phyloP scores from a whole-genome alignment of 2,888 invertebrate genomes.

The Autographa pulchrina region DNA sequence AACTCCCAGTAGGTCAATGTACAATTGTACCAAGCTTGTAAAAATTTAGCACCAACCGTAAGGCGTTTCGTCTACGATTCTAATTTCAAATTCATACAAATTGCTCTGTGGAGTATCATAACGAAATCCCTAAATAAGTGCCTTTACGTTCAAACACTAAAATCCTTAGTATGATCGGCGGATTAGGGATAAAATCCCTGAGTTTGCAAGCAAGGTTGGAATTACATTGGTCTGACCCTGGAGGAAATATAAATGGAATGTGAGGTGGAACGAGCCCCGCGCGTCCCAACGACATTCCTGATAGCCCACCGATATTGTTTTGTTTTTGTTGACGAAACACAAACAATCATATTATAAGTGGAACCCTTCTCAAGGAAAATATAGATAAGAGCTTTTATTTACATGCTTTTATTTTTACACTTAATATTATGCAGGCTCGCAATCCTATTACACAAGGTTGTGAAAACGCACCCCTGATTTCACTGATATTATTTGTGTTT shows the following conservation, averaged over 20 bases:
- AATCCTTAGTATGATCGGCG: slow-evolving; percentile 45
- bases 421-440: not conserved
- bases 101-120: slow-evolving; percentile 43
- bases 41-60: slow-evolving; percentile 33
- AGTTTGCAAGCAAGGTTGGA: slow-evolving; percentile 49
- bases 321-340: slow-evolving; percentile 5
- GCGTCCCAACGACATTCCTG: slow-evolving; percentile 36
- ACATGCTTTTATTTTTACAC: not conserved
- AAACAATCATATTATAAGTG: not conserved
- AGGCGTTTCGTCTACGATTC: slow-evolving; percentile 19
- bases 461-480: not conserved
- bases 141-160: slow-evolving; percentile 26
- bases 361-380: not conserved
- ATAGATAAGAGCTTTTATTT: not conserved
- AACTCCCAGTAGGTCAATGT: slow-evolving; percentile 9
- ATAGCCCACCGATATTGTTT: slow-evolving; percentile 17
- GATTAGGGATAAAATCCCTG: slow-evolving; percentile 57
- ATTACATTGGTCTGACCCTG: slow-evolving; percentile 56
- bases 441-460: not conserved
- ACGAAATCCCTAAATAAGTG: slow-evolving; percentile 47
- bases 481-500: too few species aligned
- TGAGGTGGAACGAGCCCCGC: slow-evolving; percentile 45
- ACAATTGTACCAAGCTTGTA: slow-evolving; percentile 22
- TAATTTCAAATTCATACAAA: slow-evolving; percentile 56
- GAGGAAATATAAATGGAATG: slow-evolving; percentile 46